Conservation (phyloP, 2,888 invertebrate species). For the Scaptomyza caliginosa region DNA sequence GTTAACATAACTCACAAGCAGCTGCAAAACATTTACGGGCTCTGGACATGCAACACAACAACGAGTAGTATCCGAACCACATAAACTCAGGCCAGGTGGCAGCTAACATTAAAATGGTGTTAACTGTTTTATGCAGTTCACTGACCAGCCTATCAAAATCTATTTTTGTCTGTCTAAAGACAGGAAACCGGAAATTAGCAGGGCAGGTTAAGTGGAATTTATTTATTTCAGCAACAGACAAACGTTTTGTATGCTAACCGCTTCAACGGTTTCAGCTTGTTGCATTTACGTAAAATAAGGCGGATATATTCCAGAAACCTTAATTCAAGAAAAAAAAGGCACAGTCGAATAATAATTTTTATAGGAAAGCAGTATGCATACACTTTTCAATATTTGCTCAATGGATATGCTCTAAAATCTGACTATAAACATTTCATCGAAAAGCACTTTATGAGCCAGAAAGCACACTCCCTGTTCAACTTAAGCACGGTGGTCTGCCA, state of each 20-base stretch:
- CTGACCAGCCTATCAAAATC: constrained; percentile 41
- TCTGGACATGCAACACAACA: constrained; percentile 61
- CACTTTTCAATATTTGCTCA: neutral
- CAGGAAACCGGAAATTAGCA: constrained; percentile 28
- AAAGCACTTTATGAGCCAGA: neutral
- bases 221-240: neutral
- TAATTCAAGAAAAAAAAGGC: too few species aligned
- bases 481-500: constrained; percentile 2
- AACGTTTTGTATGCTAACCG: neutral
- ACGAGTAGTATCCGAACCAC: neutral
- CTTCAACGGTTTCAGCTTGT: neutral
- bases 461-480: neutral
- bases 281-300: neutral
- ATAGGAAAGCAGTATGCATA: neutral
- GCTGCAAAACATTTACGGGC: constrained; percentile 50
- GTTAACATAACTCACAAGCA: constrained; percentile 48
- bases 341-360: neutral
- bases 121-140: constrained; percentile 47
- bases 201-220: constrained; percentile 5
- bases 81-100: neutral
- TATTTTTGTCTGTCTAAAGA: neutral
- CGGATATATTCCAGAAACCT: too few species aligned
- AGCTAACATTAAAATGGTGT: constrained; percentile 24
- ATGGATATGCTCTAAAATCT: neutral
- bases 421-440: neutral